A percentile compares a stretch with the other conserved stretches of the same genome.
These are phyloP conservation scores for Heliconius nattereri DNA, from an alignment of 1,140 invertebrate species.

Conservation along the genomic window DNA sequence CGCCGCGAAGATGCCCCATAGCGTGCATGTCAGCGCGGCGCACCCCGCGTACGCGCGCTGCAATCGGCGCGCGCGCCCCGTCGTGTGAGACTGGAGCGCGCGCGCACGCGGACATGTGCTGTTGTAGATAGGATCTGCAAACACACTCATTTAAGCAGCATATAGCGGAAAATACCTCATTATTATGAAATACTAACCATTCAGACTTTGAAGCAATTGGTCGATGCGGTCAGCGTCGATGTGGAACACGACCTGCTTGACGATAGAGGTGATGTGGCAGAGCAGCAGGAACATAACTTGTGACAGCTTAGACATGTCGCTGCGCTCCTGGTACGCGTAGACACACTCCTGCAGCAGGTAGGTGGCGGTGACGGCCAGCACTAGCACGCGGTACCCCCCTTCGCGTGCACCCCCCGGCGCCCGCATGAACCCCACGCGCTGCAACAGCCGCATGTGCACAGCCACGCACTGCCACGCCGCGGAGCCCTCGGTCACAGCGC, in stretches of 20 bases:
- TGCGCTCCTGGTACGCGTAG: slow-evolving; percentile 59
- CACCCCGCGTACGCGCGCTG: slow-evolving; percentile 56
- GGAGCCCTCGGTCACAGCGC: neutral
- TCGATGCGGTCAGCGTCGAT: slow-evolving; percentile 53
- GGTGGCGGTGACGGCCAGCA: slow-evolving; percentile 46
- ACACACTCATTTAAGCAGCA: neutral
- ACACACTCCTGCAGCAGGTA: slow-evolving; percentile 63
- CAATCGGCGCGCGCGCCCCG: slow-evolving; percentile 48
- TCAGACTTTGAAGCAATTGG: slow-evolving; percentile 48
- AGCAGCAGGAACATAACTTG: slow-evolving; percentile 71
- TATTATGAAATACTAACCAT: slow-evolving; percentile 44
- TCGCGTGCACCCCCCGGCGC: slow-evolving; percentile 10
- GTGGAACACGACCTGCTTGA: slow-evolving; percentile 66
- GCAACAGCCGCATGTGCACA: slow-evolving; percentile 41
- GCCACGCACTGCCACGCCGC: slow-evolving; percentile 35
- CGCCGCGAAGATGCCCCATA: slow-evolving; percentile 64
- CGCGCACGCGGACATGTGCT: slow-evolving; percentile 3
- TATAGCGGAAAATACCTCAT: neutral
- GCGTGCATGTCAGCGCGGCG: slow-evolving; percentile 61
- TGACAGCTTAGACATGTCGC: slow-evolving; percentile 61
- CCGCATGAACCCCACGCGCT: slow-evolving; percentile 41
- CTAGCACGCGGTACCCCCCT: slow-evolving; percentile 48
- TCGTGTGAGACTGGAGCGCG: slow-evolving; percentile 29
- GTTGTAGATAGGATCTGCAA: slow-evolving; percentile 45
- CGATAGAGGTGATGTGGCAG: slow-evolving; percentile 68